Evolutionary conservation across 30 jellyfish, hydroid and myxozoan genomes (phyloP), one percentile per base, ranked within the genome.

Genomic region (Aurelia sp.): DNA sequence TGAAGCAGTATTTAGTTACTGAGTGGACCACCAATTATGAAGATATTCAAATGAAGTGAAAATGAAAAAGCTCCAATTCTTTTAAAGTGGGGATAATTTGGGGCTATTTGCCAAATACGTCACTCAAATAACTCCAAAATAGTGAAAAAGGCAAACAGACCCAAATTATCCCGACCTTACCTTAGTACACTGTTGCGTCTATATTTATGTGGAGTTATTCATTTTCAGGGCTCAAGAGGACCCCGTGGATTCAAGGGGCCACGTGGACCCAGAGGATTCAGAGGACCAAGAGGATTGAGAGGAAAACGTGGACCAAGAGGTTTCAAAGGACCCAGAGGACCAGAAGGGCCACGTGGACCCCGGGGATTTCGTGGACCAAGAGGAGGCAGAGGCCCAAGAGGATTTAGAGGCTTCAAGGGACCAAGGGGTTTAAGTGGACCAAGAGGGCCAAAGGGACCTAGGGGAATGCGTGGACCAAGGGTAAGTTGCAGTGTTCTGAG

Each of bases 241-340:
- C 80, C 72, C 58, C 90, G 72, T 15, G 91, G 91, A 67, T 76
- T 82, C 3, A 44, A 8, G 9, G 55, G 55, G 7, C 41, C 18
- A 64, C 33, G 19, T 4, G 75, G 55, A 44, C 15, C 15, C 55
- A 44, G 55, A 44, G 80, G 80, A 30, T n/a, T 40, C 4, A 69
- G 66, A 16, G 86, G 86, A 22, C 71, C 63, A 41, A 50, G 17
- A 44, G 55, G 55, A 44, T 51, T 18, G 18, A 64, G n/a, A 3
- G 75, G 75, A 64, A 21, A 21, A 0, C 51, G 69, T 5, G 84
- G 84, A 21, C 84, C 72, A 40, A 63, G 81, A 20, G 90, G 90
- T 63, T 81, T 22, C 21, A 48, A 72, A 3, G 90, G 90, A 64
- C 74, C 72, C 2, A 50, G 64, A 52, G 87, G 87, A 73, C 84